Evolutionary conservation across 2,888 invertebrate species (phyloP), one percentile per base, ranked within the genome.

Genomic region (Melanotus villosus): DNA sequence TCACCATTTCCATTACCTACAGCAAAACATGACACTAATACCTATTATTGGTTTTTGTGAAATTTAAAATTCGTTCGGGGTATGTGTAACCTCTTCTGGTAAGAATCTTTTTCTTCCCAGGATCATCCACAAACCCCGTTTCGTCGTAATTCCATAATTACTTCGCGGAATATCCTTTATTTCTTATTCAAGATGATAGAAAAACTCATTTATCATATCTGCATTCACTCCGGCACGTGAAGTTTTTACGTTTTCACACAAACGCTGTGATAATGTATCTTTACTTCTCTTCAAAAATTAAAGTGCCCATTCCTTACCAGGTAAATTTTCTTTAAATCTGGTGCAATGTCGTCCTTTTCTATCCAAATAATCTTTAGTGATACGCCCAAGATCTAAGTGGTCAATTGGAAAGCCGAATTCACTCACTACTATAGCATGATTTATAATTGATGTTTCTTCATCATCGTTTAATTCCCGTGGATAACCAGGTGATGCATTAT

Each of bases 141-240:
- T 19, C 18, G 18, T 43, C 43, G 43, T 43, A 43, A 10, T 43
- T 43, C 18, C 16, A 16, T 7, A 43, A 7, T 43, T 16, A 5
- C 16, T 18, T 43, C 5, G 18, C 7, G 43, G 43, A 43, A 54
- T 54, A n/a, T 54, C 32, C 14, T 52, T 63, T 63, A 36, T 89
- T 79, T 62, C 87, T 79, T 70, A 87, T 87, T 69, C 87, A 83
- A 58, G 88, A 80, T 34, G 88, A 85, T 78, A 86, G 18, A 43
- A 43, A 43, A 16, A 43, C 7, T 43, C 43, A n/a, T 47, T 47
- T 5, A 23, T 47, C 5, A 47, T 47, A 1, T 47, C 23, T 12
- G 47, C 18, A 23, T 14, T 16, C 16, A 43, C 43, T 18, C 16
- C 18, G 1, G 9, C 18, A 5, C 38, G 7, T 1, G 43, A 16